Base-by-base conservation (phyloP, 2,888 invertebrate genomes). In the Abrostola tripartita region DNA sequence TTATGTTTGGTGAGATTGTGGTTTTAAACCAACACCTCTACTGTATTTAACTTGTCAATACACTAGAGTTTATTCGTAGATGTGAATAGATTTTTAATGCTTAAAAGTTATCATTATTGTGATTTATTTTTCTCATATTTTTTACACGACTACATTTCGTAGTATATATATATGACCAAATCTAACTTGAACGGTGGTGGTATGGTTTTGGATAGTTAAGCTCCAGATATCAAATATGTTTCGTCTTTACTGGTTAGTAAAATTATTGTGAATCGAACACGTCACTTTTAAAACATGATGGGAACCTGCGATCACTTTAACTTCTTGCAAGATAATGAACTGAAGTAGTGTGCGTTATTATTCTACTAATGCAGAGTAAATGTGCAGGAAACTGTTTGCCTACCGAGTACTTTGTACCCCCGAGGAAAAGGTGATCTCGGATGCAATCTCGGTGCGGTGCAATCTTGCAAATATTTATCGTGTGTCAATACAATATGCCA, bases 401-500 rank as follows among this genome's bases (percentile, higher is more conserved):
- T 84, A 84, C 83, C 73, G 81, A 68, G 57, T 77, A 68, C 64
- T 58, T 53, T 54, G 65, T 78, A 69, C 72, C 85, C 81, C 51
- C 64, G 52, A 81, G 86, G 81, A 58, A 76, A 66, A 77, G 62
- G 68, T 65, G 88, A 90, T 90, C 88, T 81, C 73, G 66, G 68
- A 74, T 81, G 84, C 88, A 88, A 92, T 92, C 90, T 90, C 81
- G 71, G 75, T 78, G 80, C 86, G 80, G 84, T 85, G 85, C 85
- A 90, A 91, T 91, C 91, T 89, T 74, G 80, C 90, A 91, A 92
- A 93, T 92, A 93, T 93, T 92, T 93, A 93, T 94, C 88, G 90
- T 89, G 88, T 94, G 94, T 93, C 93, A 93, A 93, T 93, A 90
- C 89, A 92, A 92, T 92, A 93, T 90, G 93, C 93, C 94, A 92